Conservation (phyloP, 2,888 invertebrate genomes). For the Melinaea marsaeus region DNA sequence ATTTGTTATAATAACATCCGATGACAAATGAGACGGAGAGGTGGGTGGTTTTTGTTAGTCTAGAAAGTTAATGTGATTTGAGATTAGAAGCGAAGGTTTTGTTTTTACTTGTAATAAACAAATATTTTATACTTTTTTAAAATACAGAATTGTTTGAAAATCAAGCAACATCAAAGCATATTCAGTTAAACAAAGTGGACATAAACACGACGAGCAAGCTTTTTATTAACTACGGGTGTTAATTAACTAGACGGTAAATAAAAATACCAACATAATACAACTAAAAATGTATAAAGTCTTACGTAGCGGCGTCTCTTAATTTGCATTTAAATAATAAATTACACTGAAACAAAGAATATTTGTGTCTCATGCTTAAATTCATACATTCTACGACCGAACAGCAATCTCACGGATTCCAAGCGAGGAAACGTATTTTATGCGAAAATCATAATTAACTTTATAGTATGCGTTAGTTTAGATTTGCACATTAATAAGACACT, state of each 20-base stretch:
- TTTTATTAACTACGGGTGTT: not conserved
- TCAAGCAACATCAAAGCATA: not conserved
- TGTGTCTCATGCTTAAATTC: constrained; percentile 38
- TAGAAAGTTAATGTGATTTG: not conserved
- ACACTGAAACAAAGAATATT: constrained; percentile 27
- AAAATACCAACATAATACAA: not conserved
- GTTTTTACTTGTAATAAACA: not conserved
- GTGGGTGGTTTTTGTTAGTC: not conserved
- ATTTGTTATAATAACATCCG: constrained; percentile 17
- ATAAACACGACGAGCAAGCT: not conserved
- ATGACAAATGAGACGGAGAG: constrained; percentile 15
- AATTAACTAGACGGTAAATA: not conserved
- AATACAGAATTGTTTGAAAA: too few relatives aligned
- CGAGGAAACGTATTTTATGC: constrained; percentile 56
- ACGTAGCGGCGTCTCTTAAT: constrained; percentile 17
- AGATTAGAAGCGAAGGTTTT: not conserved
- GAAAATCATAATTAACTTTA: constrained; percentile 69
- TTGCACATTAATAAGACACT: not conserved
- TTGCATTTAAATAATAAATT: constrained; percentile 30
- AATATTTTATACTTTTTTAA: too few relatives aligned
- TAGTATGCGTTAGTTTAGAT: constrained; percentile 18
- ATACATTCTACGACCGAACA: constrained; percentile 34
- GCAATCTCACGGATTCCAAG: constrained; percentile 48
- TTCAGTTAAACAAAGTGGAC: not conserved
- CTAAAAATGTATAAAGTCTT: not conserved